Percentiles rank a stretch among this genome's conserved stretches.
phyloP scores from a whole-genome alignment of 1,140 invertebrate genomes.

The Gonioctena quinquepunctata region DNA sequence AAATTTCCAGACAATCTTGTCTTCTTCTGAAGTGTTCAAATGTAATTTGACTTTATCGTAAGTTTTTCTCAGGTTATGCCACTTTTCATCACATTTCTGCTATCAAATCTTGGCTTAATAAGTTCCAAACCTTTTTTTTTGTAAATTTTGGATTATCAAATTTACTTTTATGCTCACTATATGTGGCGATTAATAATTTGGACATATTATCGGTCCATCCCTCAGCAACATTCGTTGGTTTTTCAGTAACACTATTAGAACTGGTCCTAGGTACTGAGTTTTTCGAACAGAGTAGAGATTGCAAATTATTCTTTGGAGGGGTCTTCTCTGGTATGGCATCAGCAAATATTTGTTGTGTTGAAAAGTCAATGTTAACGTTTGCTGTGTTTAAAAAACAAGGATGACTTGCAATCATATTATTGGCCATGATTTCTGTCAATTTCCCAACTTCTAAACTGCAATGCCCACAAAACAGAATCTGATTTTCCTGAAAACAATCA shows the following conservation, averaged over 20 bases:
- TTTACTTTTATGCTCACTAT: not conserved
- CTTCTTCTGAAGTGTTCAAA: not conserved
- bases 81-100: not conserved
- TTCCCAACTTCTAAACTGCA: not conserved
- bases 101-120: constrained; percentile 1
- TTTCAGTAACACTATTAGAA: not conserved
- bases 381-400: not conserved
- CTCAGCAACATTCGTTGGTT: not conserved
- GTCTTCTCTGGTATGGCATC: not conserved
- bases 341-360: not conserved
- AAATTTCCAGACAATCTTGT: not conserved
- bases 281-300: not conserved
- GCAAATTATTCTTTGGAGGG: not conserved
- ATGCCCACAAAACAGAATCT: not conserved
- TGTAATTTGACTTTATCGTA: constrained; percentile 7
- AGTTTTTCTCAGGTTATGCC: constrained; percentile 10
- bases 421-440: not conserved
- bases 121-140: not conserved
- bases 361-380: not conserved
- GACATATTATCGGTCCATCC: not conserved
- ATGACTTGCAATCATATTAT: not conserved
- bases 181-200: not conserved
- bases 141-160: not conserved
- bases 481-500: not conserved
- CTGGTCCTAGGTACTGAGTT: not conserved